Evolutionary conservation across 2,797 vertebrate species (phyloP).

Genomic region (Echeneis naucrates): DNA sequence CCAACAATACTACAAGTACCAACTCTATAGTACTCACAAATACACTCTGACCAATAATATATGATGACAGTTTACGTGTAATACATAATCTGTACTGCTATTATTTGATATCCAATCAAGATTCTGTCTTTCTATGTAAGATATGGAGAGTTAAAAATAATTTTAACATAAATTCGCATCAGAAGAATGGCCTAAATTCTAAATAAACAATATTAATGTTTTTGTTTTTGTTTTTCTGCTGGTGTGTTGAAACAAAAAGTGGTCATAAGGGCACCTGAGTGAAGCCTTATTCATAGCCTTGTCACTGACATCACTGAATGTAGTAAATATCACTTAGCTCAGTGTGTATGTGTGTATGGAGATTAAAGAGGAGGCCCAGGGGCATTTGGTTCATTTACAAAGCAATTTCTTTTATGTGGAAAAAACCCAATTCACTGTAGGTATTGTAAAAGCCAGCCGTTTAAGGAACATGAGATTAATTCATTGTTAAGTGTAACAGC

Average conservation of each 20-base stretch:
- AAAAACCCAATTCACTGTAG: constrained; percentile 81
- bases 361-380: constrained; percentile 80
- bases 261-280: background rate
- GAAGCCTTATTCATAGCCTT: constrained; percentile 14
- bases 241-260: constrained; percentile 7
- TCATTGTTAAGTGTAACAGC: constrained; percentile 74
- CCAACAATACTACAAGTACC: constrained; percentile 61
- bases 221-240: no score
- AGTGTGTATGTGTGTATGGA: constrained; percentile 46
- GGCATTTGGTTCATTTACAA: constrained; percentile 82
- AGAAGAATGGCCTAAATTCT: no score
- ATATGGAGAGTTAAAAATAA: background rate
- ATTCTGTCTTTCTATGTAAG: background rate
- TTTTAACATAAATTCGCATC: background rate
- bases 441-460: constrained; percentile 82
- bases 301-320: constrained; percentile 26
- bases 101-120: background rate
- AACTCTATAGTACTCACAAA: constrained; percentile 27
- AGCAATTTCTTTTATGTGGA: constrained; percentile 81
- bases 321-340: constrained; percentile 48
- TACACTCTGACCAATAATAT: constrained; percentile 21
- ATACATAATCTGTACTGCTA: background rate
- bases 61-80: background rate
- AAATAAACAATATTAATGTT: background rate
- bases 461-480: constrained; percentile 76